phyloP scores from a whole-genome alignment of 1,140 invertebrate species.

The Pachypeltis micranthus region DNA sequence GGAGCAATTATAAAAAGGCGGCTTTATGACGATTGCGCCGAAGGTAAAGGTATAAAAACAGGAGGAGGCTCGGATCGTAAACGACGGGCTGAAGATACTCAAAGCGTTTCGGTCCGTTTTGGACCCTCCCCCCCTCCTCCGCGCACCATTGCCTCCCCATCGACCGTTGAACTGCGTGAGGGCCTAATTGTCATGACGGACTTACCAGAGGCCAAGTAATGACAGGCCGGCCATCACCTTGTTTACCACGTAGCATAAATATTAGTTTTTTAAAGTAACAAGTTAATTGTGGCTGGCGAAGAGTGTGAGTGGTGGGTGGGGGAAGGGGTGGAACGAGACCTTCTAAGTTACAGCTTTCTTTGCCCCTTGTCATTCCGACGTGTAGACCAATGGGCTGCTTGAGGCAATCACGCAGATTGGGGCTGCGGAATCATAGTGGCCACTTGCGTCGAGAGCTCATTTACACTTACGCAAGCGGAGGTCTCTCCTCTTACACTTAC shows the following conservation, averaged over 20 bases:
- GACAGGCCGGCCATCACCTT: conserved; percentile 7
- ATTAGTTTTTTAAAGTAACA: conserved; percentile 4
- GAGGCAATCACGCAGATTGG: too few species aligned
- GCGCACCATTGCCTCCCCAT: too few species aligned
- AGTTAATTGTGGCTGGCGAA: conserved; percentile 6
- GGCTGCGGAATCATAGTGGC: too few species aligned
- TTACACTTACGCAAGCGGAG: too few species aligned
- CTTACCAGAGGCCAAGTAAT: not conserved
- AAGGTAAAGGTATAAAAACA: not conserved
- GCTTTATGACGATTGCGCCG: not conserved
- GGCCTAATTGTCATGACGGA: conserved; percentile 1
- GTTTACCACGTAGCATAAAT: not conserved
- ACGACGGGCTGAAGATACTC: not conserved
- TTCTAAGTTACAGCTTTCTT: too few species aligned
- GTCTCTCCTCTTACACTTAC: too few species aligned
- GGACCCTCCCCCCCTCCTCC: too few species aligned
- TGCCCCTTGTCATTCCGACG: too few species aligned
- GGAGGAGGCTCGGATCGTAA: not conserved
- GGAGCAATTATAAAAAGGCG: not conserved
- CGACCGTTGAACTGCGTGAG: not conserved
- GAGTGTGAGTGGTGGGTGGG: not conserved
- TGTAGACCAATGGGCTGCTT: too few species aligned
- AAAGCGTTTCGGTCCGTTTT: not conserved
- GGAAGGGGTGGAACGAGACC: not conserved
- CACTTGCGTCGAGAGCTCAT: too few species aligned